Evolutionary conservation across 92 coral and sea anemone genomes (phyloP).

Genomic region (Palythoa grandis): DNA sequence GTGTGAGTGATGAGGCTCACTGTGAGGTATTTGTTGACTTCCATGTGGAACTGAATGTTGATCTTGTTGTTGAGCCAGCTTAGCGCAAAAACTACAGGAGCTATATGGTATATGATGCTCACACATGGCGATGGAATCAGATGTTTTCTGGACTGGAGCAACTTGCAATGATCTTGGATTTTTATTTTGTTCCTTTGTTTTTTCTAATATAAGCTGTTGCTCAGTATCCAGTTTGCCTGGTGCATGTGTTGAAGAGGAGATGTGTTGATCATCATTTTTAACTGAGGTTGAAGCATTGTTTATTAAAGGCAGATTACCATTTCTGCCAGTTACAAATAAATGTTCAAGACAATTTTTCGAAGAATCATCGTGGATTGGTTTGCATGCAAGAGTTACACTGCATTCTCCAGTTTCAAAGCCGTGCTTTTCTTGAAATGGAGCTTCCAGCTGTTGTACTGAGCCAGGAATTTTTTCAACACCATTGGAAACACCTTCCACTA

Average conservation of each 20-base stretch:
- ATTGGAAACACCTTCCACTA: constrained; percentile 53
- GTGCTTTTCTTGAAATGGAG: neutral
- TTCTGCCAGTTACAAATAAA: neutral
- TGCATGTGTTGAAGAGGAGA: neutral
- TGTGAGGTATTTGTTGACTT: neutral
- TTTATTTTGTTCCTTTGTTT: neutral
- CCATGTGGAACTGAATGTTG: neutral
- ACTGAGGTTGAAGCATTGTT: neutral
- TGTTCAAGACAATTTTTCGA: neutral
- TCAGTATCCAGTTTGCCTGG: neutral
- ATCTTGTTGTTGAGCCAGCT: constrained; percentile 3
- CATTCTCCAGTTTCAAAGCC: neutral
- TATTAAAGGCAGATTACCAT: neutral
- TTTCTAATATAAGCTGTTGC: constrained; percentile 12
- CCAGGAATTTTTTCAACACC: neutral
- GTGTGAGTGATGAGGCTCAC: neutral
- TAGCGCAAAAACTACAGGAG: neutral
- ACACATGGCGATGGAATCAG: neutral
- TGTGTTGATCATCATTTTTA: neutral
- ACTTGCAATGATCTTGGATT: constrained; percentile 3
- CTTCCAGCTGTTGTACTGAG: neutral
- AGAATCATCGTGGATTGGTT: neutral
- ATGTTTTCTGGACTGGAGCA: constrained; percentile 5
- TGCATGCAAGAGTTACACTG: neutral
- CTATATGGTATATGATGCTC: constrained; percentile 16